A percentile compares a stretch with the other conserved stretches of the same genome.
Conservation (phyloP, 2,797 vertebrate genomes). For the Pelobates cultripes region DNA sequence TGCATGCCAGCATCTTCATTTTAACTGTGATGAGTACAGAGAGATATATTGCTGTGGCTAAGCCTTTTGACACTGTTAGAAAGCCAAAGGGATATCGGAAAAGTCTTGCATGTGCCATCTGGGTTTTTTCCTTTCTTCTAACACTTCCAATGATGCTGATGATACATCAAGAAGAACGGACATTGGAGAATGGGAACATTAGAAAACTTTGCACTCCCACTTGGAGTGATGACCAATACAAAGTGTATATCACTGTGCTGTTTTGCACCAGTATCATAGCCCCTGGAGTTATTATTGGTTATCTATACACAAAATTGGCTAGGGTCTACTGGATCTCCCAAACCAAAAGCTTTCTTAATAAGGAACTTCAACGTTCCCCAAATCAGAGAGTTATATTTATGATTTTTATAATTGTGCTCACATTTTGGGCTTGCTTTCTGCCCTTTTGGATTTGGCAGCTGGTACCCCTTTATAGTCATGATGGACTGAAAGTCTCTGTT, state of each 20-base stretch:
- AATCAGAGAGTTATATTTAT: conserved; percentile 82
- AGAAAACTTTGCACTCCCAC: conserved; percentile 79
- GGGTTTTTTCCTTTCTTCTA: conserved; percentile 80
- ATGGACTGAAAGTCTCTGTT: conserved; percentile 73
- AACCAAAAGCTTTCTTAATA: conserved; percentile 74
- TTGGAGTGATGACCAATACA: conserved; percentile 84
- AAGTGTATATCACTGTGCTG: conserved; percentile 79
- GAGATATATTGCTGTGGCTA: conserved; percentile 80
- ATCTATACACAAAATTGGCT: conserved; percentile 79
- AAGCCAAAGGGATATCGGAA: conserved; percentile 71
- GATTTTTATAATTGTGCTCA: conserved; percentile 81
- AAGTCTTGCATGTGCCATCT: conserved; percentile 76
- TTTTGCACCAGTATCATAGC: conserved; percentile 86
- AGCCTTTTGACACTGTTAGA: conserved; percentile 77
- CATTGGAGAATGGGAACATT: conserved; percentile 67
- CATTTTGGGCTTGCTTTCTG: conserved; percentile 87
- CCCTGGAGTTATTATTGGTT: conserved; percentile 82
- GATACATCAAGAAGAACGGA: conserved; percentile 79
- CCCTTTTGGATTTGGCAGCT: conserved; percentile 90
- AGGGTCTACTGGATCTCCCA: conserved; percentile 85
- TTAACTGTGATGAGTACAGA: conserved; percentile 85
- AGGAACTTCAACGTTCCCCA: conserved; percentile 73
- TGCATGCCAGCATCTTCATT: conserved; percentile 88
- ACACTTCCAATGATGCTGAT: conserved; percentile 87
- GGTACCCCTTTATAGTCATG: conserved; percentile 79